Conservation (phyloP, 2,888 invertebrate species). For the Heliconius erato region DNA sequence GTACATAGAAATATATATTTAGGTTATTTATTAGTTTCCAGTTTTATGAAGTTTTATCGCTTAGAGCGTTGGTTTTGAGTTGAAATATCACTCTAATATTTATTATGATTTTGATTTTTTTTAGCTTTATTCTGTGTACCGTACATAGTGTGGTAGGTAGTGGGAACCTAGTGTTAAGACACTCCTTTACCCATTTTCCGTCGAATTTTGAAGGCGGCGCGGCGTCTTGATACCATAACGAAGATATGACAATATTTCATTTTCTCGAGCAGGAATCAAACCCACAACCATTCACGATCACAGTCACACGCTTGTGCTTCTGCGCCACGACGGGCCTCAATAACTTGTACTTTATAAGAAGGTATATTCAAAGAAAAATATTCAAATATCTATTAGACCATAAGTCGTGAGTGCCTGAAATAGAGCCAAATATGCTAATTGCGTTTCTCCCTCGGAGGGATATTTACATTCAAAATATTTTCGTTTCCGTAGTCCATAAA, state of each 20-base stretch:
- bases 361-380: no score
- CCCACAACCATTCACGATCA: no score
- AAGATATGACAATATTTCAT: no score
- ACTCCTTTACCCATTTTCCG: neutral
- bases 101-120: neutral
- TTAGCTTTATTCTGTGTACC: neutral
- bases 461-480: neutral
- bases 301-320: no score
- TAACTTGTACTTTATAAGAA: no score
- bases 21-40: conserved; percentile 2
- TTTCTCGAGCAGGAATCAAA: no score
- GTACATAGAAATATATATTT: neutral
- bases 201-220: no score
- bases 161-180: neutral
- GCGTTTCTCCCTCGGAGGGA: neutral
- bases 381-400: no score
- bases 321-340: no score
- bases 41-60: neutral
- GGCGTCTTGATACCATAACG: no score
- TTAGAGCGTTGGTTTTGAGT: neutral
- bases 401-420: neutral
- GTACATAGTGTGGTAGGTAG: neutral
- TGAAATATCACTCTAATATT: neutral
- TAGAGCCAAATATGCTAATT: neutral
- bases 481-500: neutral